Conservation (phyloP, 2,888 invertebrate genomes). For the Agelastica alni region DNA sequence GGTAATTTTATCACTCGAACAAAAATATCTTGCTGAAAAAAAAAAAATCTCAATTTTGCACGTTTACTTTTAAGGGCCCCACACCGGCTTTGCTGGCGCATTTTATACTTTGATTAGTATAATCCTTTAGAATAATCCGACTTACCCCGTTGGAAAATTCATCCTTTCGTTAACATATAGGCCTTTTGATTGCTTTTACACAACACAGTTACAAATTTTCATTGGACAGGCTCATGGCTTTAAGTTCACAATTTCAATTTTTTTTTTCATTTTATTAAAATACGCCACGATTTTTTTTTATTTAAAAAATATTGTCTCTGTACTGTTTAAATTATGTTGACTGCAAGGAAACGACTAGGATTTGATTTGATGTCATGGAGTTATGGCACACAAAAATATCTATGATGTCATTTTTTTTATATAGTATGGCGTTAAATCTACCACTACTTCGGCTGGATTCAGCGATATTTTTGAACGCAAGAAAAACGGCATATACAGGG, state of each 20-base stretch:
- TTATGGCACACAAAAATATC: constrained; percentile 56
- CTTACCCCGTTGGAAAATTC: constrained; percentile 51
- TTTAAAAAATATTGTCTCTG: constrained; percentile 46
- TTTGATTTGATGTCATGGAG: constrained; percentile 52
- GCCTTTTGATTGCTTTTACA: constrained; percentile 55
- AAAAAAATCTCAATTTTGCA: too few relatives aligned
- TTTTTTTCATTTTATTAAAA: constrained; percentile 22
- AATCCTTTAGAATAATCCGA: constrained; percentile 38
- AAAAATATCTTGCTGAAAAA: too few relatives aligned
- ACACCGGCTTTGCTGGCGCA: too few relatives aligned
- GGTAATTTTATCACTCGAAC: too few relatives aligned
- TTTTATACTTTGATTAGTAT: constrained; percentile 22
- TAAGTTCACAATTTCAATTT: constrained; percentile 14
- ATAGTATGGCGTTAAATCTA: constrained; percentile 3
- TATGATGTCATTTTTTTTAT: constrained; percentile 39
- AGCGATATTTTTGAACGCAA: too few relatives aligned
- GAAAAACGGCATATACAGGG: too few relatives aligned
- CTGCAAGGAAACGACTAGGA: constrained; percentile 56
- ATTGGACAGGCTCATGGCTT: constrained; percentile 51
- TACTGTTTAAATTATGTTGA: constrained; percentile 40
- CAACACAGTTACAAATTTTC: constrained; percentile 41
- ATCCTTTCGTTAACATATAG: constrained; percentile 44
- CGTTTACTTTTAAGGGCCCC: too few relatives aligned
- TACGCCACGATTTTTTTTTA: constrained; percentile 49
- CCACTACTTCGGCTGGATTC: neutral